Conservation (phyloP, 2,888 invertebrate species). For the Lasius platythorax region DNA sequence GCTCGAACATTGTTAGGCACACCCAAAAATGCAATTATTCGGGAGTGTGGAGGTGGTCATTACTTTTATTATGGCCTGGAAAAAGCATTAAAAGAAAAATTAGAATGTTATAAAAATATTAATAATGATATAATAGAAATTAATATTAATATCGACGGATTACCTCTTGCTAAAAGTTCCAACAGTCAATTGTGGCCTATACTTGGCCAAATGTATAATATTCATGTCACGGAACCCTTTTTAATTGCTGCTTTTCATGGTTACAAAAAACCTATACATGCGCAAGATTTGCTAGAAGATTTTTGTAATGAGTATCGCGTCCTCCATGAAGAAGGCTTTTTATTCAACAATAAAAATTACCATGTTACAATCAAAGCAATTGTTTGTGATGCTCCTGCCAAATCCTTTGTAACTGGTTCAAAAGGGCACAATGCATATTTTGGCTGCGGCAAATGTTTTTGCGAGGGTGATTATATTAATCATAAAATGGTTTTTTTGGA, state of each 20-base stretch:
- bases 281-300: no score
- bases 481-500: no score
- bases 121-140: neutral
- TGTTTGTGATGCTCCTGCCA: constrained; percentile 13
- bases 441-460: no score
- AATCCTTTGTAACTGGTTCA: neutral
- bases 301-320: no score
- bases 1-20: no score
- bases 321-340: neutral
- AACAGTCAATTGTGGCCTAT: neutral
- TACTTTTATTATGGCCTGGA: neutral
- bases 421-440: no score
- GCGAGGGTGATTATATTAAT: no score
- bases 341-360: neutral
- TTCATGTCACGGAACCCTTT: neutral
- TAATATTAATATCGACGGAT: no score
- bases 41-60: no score
- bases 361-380: neutral
- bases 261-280: neutral
- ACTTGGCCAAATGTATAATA: neutral
- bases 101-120: neutral
- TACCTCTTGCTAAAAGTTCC: neutral
- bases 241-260: neutral
- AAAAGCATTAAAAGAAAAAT: neutral
- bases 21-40: no score